Evolutionary conservation across 2,797 vertebrate genomes (phyloP), one percentile per base, ranked within the genome.

Genomic region (Decapterus maruadsi): DNA sequence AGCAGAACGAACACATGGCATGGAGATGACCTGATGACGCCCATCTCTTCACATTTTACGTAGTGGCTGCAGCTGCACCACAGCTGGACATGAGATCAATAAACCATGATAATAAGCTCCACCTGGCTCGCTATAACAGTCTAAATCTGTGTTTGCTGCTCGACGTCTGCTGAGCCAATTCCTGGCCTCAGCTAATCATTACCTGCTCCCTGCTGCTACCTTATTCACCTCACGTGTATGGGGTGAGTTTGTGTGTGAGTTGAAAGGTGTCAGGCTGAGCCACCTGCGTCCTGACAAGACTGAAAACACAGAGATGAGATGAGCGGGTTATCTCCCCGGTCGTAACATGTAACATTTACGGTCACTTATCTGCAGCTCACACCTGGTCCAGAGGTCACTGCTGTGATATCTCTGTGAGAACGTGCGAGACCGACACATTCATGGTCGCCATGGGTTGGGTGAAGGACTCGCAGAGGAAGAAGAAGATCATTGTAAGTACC

Each of bases 401-500:
- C 51, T 0, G n/a, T 1, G 8, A 9, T 6, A 45, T 11, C 13
- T 50, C 8, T 17, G 1, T 12, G 11, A 1, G 11, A 14, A 8
- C 14, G 29, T 29, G 48, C 17, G 48, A 3, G 22, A 10, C 11
- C 0, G 20, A 1, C 3, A 9, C n/a, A 14, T 19, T 8, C 1
- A 2, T 0, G 4, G 29, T 0, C 48, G 38, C 16, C 12, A 93
- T 92, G 91, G 68, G 45, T 1, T 64, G 62, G 12, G 0, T 17
- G 8, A 80, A 68, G 22, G 55, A 66, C 16, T 9, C 16, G 0
- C 55, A 26, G 62, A 88, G 82, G 60, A 84, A 74, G 72, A 92
- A 83, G 69, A 90, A 76, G 31, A 76, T 92, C 13, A n/a, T 87
- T 8, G 92, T 93, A 64, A 93, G 92, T 92, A 77, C 22, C 0